Evolutionary conservation across 2,113 vertebrate species (phyloP).

Genomic region (Brevimyrus niger): DNA sequence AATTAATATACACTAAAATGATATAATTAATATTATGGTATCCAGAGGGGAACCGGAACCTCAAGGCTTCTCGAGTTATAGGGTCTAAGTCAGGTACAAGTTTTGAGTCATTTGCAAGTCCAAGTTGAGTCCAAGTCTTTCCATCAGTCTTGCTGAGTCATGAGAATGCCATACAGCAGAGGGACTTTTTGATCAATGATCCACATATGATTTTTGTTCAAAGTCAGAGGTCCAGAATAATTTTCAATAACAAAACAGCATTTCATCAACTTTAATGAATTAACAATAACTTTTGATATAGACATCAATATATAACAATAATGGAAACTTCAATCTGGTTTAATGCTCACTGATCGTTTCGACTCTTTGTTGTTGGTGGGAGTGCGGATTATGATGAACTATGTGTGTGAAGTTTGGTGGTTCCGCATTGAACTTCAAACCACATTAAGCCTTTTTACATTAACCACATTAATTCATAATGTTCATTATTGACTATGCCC

Average conservation of each 20-base stretch:
- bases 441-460: not conserved
- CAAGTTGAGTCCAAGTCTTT: no score
- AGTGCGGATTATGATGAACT: not conserved
- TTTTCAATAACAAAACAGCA: not conserved
- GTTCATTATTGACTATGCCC: not conserved
- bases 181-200: not conserved
- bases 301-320: not conserved
- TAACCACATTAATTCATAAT: not conserved
- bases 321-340: not conserved
- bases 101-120: no score
- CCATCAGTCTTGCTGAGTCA: not conserved
- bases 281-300: not conserved
- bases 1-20: no score
- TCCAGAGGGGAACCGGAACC: no score
- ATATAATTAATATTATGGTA: no score
- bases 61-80: no score
- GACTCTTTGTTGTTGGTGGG: not conserved
- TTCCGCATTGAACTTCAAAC: not conserved
- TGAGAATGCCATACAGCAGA: not conserved
- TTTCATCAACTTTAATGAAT: not conserved
- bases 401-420: not conserved
- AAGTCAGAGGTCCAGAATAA: not conserved
- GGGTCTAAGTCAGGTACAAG: no score
- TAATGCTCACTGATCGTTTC: not conserved
- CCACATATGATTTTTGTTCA: not conserved